Base-by-base conservation (phyloP, 2,797 vertebrate species). In the Platalea minor region DNA sequence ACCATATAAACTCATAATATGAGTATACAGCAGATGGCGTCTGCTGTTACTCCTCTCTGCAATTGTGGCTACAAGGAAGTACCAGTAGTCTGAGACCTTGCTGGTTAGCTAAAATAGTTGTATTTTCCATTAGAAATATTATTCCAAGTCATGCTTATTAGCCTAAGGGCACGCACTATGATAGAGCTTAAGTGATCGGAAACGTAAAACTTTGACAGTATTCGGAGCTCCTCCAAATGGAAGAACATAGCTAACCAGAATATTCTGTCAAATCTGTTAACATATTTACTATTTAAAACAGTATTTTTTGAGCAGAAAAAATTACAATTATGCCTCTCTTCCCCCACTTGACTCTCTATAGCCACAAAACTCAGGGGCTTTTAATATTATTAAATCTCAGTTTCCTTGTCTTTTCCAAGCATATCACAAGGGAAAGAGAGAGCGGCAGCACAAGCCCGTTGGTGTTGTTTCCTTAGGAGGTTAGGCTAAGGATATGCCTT, bases 11-110 rank as follows among this genome's bases (percentile, higher is more conserved):
- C 57, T 37, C 65, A 81, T 51, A 81, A 91, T n/a, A 28, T 5
- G 33, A 85, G 3, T 18, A 50, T 73, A 82, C 91, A 95, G 89
- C 80, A 96, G 89, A 84, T 95, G 94, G 89, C 31, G 20, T 76
- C 57, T 89, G 50, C 73, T 91, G 76, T 53, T 60, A 46, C 29
- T 51, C 57, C 24, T 83, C 51, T 46, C 56, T 60, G 46, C 56
- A 33, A 3, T 25, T 89, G 78, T 69, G 60, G n/a, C 65, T 73
- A 43, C 21, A 31, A 72, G 37, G 48, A 43, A 80, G 69, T 53
- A 41, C 28, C 35, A 29, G 28, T 51, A 83, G 41, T 9, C 54
- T 45, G 53, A 65, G 39, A 70, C 57, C 43, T 70, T 70, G 60
- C 60, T 93, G 65, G 37, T 72, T 56, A 74, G 41, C 61, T 85